Evolutionary conservation across 2,888 invertebrate genomes (phyloP), one percentile per base, ranked within the genome.

Genomic region (Dasysyrphus tricinctus): DNA sequence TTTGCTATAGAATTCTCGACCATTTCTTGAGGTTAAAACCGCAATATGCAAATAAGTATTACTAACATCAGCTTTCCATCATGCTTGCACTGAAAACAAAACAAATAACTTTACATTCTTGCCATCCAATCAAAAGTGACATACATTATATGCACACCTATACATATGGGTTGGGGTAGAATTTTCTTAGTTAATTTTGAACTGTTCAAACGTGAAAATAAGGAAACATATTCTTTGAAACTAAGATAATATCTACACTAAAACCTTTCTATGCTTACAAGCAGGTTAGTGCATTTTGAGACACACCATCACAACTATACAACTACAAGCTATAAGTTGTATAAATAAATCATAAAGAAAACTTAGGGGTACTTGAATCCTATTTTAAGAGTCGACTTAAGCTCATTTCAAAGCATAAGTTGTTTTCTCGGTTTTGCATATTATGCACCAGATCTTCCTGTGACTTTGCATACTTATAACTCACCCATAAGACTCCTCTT

Each of bases 391-490:
- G n/a, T 9, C 51, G 37, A 61, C 57, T 24, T 69, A 44, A 69
- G 75, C 80, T 75, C 34, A 69, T 37, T 69, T 63, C 19, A 29
- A 70, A 75, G 59, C 37, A 47, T 51, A 29, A 80, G 75, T 75
- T 80, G 54, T 56, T 75, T 69, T 63, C 59, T 63, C 29, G 49
- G 51, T 54, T n/a, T 69, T 39, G 39, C n/a, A 69, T 29, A 54
- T 54, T 39, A 69, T 51, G 7, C 39, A 70, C n/a, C n/a, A 56
- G n/a, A 70, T 42, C 11, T 70, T 29, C n/a, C 51, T 56, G 56
- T 37, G 24, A 49, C 34, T 49, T 47, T 34, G 47, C 54, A 42
- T 69, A 19, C 57, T 72, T 56, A 56, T 51, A 57, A 42, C 29
- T 72, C 54, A 29, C 7, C 57, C 57, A 69, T 69, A 69, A 69